phyloP scores from a whole-genome alignment of 92 coral and sea anemone species.

The Nematostella vectensis region DNA sequence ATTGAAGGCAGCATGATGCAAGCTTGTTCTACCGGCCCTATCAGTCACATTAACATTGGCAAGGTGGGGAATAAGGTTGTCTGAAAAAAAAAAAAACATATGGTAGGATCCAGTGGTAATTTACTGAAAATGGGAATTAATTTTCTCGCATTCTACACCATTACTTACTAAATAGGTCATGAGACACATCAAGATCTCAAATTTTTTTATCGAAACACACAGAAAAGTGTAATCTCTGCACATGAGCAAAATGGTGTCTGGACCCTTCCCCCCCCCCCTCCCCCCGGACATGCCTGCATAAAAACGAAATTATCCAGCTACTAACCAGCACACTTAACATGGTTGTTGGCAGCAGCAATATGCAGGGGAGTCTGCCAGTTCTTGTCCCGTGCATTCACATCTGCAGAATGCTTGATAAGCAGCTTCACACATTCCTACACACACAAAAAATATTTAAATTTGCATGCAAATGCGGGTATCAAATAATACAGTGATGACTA shows the following conservation, averaged over 20 bases:
- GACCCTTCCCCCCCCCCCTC: no score
- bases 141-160: no score
- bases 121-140: no score
- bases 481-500: no score
- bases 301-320: no score
- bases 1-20: slow-evolving; percentile 96
- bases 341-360: slow-evolving; percentile 92
- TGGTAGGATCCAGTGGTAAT: not conserved
- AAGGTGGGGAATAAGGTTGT: slow-evolving; percentile 70
- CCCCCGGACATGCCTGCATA: no score
- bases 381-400: slow-evolving; percentile 99
- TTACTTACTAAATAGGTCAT: no score
- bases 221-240: no score
- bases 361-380: slow-evolving; percentile 99
- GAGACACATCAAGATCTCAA: no score
- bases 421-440: slow-evolving; percentile 94
- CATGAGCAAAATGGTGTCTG: no score
- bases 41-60: slow-evolving; percentile 96
- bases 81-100: not conserved
- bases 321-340: slow-evolving; percentile 85
- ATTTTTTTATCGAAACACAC: no score
- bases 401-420: slow-evolving; percentile 82
- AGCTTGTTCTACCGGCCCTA: slow-evolving; percentile 94
- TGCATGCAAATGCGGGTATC: not conserved
- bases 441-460: slow-evolving; percentile 2